A percentile compares a stretch with the other conserved stretches of the same genome.
Evolutionary conservation across 2,888 invertebrate genomes (phyloP).

Genomic region (Tenthredo scrophulariae): DNA sequence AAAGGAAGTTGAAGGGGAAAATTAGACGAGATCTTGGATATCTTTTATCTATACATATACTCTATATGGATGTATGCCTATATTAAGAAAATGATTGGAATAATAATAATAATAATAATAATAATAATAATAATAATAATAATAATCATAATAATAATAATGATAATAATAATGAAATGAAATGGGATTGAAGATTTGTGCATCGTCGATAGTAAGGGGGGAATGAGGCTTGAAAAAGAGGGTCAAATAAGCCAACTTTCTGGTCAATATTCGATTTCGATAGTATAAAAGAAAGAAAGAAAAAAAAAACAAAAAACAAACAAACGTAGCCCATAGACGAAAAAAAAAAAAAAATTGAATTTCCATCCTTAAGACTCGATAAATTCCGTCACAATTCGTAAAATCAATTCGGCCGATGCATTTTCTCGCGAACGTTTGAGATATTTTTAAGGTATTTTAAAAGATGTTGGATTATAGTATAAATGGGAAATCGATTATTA

Average conservation of each 20-base stretch:
- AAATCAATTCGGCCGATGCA: constrained; percentile 46
- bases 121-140: not conserved
- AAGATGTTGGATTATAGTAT: not conserved
- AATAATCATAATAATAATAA: not conserved
- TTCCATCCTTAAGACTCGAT: constrained; percentile 45
- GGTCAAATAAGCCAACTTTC: not conserved
- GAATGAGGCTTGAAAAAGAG: not conserved
- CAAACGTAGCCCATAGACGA: not conserved
- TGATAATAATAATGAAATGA: not conserved
- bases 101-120: not conserved
- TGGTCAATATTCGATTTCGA: constrained; percentile 28
- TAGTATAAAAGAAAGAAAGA: not conserved
- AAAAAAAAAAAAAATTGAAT: constrained; percentile 21
- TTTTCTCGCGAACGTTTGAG: not conserved
- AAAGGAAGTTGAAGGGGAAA: not conserved
- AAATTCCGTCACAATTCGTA: constrained; percentile 50
- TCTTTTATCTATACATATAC: not conserved
- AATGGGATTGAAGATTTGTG: constrained; percentile 8
- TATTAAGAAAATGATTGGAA: not conserved
- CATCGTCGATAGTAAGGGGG: constrained; percentile 7
- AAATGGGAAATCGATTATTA: not conserved
- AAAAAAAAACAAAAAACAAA: not conserved
- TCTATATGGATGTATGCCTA: not conserved
- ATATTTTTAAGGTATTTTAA: not conserved
- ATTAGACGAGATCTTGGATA: not conserved